Base-by-base conservation (phyloP, 1,140 invertebrate genomes). In the Sycophila sp. region DNA sequence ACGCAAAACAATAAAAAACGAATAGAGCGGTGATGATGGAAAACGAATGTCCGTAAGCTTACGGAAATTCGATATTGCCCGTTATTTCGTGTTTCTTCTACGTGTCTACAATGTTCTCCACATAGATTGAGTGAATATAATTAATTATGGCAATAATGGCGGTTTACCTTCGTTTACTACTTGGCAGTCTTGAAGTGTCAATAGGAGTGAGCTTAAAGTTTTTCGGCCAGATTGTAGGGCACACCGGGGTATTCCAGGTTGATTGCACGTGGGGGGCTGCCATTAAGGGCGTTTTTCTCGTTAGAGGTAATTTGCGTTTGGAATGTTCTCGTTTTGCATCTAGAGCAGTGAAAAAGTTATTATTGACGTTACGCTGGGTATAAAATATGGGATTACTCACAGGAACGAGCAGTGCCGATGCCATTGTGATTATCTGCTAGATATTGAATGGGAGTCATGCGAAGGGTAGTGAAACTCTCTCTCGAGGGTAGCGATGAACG, bases 381-480 rank as follows among this genome's bases (percentile, higher is more conserved):
- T 17, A 6, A 47, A 47, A n/a, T 22, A 2, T 47, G 8, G 19
- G 13, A 42, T 42, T 1, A 34, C 53, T 19, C 15, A 67, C 65
- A 19, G 0, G 42, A 68, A 5, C 17, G 24, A 40, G 15, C 34
- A 36, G 7, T 60, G 24, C 17, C n/a, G 11, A 10, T 7, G 8
- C 17, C 4, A 26, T 30, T 26, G 7, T 40, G 8, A 15, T 47
- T 19, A 2, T 58, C 40, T 19, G 71, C 76, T 30, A 85, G 70
- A 49, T 80, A 81, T 32, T 78, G 78, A 58, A 85, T 81, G 0
- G 84, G 81, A 30, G 79, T 80, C 2, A 76, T 83, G 73, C 79
- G 78, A 58, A 86, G 71, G 4, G 85, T 86, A 13, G 79, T 80
- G 59, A 86, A 86, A 70, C 85, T 86, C 75, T 86, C 80, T 34